phyloP scores from a whole-genome alignment of 2,888 invertebrate genomes.

The Ichneumoninae sp. region DNA sequence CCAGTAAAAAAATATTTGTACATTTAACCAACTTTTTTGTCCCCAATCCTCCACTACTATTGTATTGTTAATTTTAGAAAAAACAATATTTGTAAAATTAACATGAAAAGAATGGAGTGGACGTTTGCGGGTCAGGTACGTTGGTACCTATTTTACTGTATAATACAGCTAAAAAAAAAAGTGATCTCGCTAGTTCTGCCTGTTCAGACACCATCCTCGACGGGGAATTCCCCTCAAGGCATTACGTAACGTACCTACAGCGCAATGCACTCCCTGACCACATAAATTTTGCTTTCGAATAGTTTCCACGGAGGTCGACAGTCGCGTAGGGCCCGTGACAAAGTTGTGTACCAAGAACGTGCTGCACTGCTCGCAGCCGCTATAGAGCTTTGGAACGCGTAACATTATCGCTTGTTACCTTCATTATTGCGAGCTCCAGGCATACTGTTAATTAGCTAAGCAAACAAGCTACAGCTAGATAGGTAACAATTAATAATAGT shows the following conservation, averaged over 20 bases:
- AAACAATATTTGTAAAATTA: neutral
- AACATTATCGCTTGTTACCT: slow-evolving; percentile 79
- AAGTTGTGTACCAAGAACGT: slow-evolving; percentile 40
- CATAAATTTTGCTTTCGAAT: slow-evolving; percentile 28
- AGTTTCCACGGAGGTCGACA: slow-evolving; percentile 7
- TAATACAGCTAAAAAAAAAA: neutral
- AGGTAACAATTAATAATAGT: slow-evolving; percentile 35
- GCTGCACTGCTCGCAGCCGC: slow-evolving; percentile 20
- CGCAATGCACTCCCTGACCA: slow-evolving; percentile 5
- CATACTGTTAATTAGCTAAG: slow-evolving; percentile 79
- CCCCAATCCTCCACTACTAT: neutral
- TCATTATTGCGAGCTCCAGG: slow-evolving; percentile 76
- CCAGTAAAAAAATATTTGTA: no score
- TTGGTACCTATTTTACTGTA: neutral
- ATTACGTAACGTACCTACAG: slow-evolving; percentile 20
- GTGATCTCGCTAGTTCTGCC: neutral
- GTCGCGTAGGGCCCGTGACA: slow-evolving; percentile 5
- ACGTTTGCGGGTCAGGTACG: neutral
- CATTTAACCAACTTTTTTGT: no score
- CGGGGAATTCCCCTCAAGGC: neutral
- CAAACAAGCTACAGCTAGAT: slow-evolving; percentile 70
- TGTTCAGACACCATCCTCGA: neutral
- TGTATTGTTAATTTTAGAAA: neutral
- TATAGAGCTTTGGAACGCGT: slow-evolving; percentile 69
- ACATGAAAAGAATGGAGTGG: neutral